Evolutionary conservation across 1,140 invertebrate species (phyloP), one percentile per base, ranked within the genome.

Genomic region (Cotesia typhae): DNA sequence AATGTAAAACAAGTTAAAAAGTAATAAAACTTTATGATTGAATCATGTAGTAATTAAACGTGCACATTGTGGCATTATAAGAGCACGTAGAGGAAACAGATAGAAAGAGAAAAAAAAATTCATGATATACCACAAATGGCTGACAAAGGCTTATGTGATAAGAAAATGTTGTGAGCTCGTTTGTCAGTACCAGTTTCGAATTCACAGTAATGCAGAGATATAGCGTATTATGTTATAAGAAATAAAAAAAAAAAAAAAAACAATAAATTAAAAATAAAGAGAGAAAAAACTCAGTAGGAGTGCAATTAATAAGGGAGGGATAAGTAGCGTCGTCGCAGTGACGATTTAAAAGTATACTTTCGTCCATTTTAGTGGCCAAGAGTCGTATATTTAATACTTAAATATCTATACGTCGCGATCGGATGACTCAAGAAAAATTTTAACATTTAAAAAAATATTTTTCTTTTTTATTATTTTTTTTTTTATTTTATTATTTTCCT

Each of bases 341-440:
- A 65, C 38, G 20, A 65, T 65, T 38, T 65, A 51, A 12, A 51
- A 65, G 63, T 65, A 51, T 68, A 76, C 78, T 78, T 80, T 80
- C 79, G 78, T 78, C 79, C 79, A 80, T 80, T 80, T 80, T 79
- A 75, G 75, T 75, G 72, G 78, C 78, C 79, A 77, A 80, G 76
- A 79, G 75, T 71, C 36, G 28, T n/a, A 35, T 28, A 55, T 12
- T 9, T 12, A 20, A 55, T 67, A 12, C 36, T 51, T 67, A 9
- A 47, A 47, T 47, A 47, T 47, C 41, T 9, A 47, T 6, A 10
- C 10, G 28, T 28, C 2, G 28, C 28, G 28, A 28, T 28, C 1
- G 28, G 28, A 28, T 28, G 28, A 28, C 28, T 28, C 28, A 28
- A 28, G 28, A 47, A 47, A 6, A 47, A 47, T 47, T 47, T 9